Percentiles rank a stretch among this genome's conserved stretches.
Conservation (phyloP, 1,140 invertebrate genomes). For the Pseudomyrmex gracilis region DNA sequence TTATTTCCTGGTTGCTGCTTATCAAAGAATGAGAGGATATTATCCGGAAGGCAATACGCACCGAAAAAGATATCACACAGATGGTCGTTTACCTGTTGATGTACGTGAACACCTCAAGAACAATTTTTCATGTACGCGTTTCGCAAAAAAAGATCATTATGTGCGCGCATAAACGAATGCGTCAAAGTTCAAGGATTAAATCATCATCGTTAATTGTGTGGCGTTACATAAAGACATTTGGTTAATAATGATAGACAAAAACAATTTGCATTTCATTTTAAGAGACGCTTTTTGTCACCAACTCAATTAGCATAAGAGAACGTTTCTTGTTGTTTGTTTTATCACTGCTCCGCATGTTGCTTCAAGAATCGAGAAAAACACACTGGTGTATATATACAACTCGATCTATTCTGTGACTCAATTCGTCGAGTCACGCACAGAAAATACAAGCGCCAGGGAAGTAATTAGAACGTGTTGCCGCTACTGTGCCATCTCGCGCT, state of each 20-base stretch:
- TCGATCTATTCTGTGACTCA: neutral
- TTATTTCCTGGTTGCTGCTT: neutral
- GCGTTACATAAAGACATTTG: constrained; percentile 5
- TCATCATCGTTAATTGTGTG: neutral
- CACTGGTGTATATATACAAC: neutral
- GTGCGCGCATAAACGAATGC: neutral
- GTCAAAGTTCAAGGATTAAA: neutral
- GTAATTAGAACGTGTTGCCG: constrained; percentile 1
- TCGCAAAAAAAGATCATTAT: neutral
- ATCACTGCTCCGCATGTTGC: neutral
- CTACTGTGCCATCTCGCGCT: neutral
- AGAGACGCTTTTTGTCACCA: neutral
- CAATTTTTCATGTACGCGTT: neutral
- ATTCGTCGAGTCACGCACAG: neutral
- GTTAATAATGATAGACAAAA: neutral
- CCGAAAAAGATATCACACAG: constrained; percentile 11
- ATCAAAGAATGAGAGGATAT: constrained; percentile 16
- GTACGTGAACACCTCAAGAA: constrained; percentile 43
- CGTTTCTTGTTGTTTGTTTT: neutral
- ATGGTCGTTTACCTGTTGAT: constrained; percentile 75
- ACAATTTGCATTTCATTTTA: constrained; percentile 18
- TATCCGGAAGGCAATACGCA: constrained; percentile 30
- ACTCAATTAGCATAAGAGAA: constrained; percentile 6
- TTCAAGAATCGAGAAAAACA: neutral
- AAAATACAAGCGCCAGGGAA: neutral